phyloP scores from a whole-genome alignment of 2,113 vertebrate species.

The Microtus richardsoni region DNA sequence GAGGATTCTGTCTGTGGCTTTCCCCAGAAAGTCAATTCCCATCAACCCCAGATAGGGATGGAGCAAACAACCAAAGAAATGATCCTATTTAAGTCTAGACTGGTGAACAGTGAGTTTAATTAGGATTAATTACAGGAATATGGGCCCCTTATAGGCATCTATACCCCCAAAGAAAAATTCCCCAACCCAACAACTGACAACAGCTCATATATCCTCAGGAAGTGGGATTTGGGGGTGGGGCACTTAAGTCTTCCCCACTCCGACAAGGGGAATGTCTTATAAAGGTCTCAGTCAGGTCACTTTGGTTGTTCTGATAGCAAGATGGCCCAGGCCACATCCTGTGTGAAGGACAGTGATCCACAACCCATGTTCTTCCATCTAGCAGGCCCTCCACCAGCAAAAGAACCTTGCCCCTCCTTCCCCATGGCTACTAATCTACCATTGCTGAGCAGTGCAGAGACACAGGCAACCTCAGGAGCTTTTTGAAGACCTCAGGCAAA shows the following conservation, averaged over 20 bases:
- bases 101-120: neutral
- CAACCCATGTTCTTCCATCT: fast-evolving
- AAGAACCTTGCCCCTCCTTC: fast-evolving
- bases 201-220: neutral
- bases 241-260: neutral
- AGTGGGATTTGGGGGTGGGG: neutral
- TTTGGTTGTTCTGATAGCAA: neutral
- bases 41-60: neutral
- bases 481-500: neutral
- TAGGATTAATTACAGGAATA: neutral
- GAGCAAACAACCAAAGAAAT: neutral
- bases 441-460: fast-evolving
- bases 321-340: no score
- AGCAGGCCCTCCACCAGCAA: fast-evolving
- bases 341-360: neutral
- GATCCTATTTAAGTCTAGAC: neutral
- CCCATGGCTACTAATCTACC: neutral
- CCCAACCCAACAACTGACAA: neutral
- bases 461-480: fast-evolving
- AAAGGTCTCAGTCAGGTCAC: neutral
- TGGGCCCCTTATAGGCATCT: neutral
- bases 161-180: neutral
- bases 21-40: neutral
- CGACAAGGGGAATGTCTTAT: neutral
- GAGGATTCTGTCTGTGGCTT: neutral